Conservation (phyloP, 1,140 invertebrate genomes). For the Teleogryllus occipitalis region DNA sequence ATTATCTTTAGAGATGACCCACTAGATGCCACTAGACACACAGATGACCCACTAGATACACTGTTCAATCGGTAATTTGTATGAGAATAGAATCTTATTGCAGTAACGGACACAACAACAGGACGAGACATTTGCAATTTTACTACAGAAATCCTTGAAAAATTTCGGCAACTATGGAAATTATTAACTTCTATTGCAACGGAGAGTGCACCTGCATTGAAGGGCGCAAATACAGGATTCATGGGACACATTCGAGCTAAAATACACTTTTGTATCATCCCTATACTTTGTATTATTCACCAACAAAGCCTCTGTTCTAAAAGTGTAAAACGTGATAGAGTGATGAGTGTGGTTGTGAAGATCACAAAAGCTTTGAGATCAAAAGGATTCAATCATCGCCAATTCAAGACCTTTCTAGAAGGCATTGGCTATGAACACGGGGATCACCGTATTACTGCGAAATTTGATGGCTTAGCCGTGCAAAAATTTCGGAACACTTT, state of each 20-base stretch:
- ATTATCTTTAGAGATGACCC: no score
- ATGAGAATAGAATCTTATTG: not conserved
- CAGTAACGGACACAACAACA: not conserved
- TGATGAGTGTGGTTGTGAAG: not conserved
- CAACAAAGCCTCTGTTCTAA: not conserved
- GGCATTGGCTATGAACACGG: not conserved
- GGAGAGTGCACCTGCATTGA: not conserved
- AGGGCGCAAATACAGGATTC: not conserved
- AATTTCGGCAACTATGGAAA: not conserved
- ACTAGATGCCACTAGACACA: not conserved
- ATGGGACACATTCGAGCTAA: not conserved
- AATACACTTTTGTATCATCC: not conserved
- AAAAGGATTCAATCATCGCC: not conserved
- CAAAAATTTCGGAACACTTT: no score
- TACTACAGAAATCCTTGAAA: not conserved
- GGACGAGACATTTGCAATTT: not conserved
- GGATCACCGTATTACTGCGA: not conserved
- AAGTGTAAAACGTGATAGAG: not conserved
- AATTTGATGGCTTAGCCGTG: not conserved
- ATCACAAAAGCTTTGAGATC: not conserved
- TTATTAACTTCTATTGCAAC: not conserved
- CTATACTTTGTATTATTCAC: not conserved
- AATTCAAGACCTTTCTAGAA: not conserved
- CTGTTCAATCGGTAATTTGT: not conserved
- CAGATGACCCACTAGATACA: not conserved